These are phyloP conservation scores for Oligia latruncula DNA, from an alignment of 2,888 invertebrate species.

Conservation along the genomic window DNA sequence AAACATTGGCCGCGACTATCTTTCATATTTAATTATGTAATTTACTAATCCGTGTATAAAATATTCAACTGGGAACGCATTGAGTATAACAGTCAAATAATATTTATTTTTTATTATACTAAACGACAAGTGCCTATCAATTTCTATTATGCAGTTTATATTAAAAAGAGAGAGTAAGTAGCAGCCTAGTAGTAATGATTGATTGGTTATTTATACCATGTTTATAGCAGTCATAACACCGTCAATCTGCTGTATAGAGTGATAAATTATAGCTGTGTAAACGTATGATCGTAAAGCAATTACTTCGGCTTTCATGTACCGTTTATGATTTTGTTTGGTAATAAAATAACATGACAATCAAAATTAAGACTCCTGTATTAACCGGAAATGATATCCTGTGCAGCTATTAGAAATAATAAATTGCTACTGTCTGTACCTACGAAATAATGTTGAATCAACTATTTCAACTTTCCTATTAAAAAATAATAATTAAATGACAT, in stretches of 20 bases:
- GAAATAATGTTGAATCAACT: neutral
- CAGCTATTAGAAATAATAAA: neutral
- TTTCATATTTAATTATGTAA: constrained; percentile 4
- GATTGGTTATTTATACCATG: constrained; percentile 45
- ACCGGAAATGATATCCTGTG: constrained; percentile 4
- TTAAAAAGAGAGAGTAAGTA: constrained; percentile 62
- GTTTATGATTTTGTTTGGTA: constrained; percentile 11
- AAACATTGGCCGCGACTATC: neutral
- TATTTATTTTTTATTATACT: constrained; percentile 39
- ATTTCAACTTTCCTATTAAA: neutral
- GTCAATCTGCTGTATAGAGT: constrained; percentile 51
- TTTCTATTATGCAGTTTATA: constrained; percentile 43
- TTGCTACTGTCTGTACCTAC: neutral
- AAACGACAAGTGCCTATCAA: constrained; percentile 31
- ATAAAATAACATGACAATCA: constrained; percentile 4
- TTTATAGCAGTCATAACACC: constrained; percentile 52
- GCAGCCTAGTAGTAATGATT: constrained; percentile 43
- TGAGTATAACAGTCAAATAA: constrained; percentile 15
- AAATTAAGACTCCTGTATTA: constrained; percentile 5
- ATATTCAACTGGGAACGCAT: constrained; percentile 12
- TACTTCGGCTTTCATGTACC: constrained; percentile 28
- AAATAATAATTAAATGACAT: constrained; percentile 3
- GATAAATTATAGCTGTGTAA: constrained; percentile 43
- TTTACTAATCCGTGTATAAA: constrained; percentile 6
- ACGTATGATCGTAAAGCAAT: constrained; percentile 36